Percentiles rank a stretch among this genome's conserved stretches.
These are phyloP conservation scores for Eurytoma adleriae DNA, from an alignment of 2,888 invertebrate species.

Conservation along the genomic window DNA sequence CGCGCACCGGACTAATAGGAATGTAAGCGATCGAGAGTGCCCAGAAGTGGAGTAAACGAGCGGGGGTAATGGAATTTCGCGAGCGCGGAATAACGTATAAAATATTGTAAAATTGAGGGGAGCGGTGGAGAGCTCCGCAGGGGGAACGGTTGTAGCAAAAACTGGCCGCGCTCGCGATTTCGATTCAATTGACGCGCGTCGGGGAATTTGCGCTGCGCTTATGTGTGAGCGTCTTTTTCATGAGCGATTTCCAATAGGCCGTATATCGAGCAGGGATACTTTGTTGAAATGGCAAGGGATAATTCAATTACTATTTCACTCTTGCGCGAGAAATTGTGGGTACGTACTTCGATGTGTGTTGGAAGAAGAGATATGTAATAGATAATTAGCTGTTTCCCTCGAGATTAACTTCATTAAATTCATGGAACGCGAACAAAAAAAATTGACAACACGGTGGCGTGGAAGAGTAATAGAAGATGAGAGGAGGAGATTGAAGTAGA, in stretches of 20 bases:
- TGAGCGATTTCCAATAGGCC: too few relatives aligned
- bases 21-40: constrained; percentile 13
- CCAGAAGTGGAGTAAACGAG: constrained; percentile 31
- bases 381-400: background rate
- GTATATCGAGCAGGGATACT: too few relatives aligned
- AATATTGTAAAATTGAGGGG: background rate
- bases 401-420: background rate
- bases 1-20: constrained; percentile 10
- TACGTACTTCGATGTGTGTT: too few relatives aligned
- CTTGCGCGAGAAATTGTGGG: too few relatives aligned
- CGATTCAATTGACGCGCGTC: too few relatives aligned
- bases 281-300: too few relatives aligned
- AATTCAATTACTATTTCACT: too few relatives aligned
- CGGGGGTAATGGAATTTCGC: constrained; percentile 27
- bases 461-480: constrained; percentile 10
- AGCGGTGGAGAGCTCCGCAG: too few relatives aligned
- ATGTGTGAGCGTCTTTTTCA: too few relatives aligned
- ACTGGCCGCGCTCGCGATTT: background rate
- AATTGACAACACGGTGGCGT: background rate
- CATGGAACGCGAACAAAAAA: too few relatives aligned
- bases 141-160: constrained; percentile 39
- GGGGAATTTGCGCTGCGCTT: too few relatives aligned
- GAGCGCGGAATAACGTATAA: background rate
- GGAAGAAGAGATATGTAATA: too few relatives aligned
- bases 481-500: constrained; percentile 3